These are phyloP conservation scores for Dichetophora obliterata DNA, from an alignment of 2,888 invertebrate species.

Conservation along the genomic window DNA sequence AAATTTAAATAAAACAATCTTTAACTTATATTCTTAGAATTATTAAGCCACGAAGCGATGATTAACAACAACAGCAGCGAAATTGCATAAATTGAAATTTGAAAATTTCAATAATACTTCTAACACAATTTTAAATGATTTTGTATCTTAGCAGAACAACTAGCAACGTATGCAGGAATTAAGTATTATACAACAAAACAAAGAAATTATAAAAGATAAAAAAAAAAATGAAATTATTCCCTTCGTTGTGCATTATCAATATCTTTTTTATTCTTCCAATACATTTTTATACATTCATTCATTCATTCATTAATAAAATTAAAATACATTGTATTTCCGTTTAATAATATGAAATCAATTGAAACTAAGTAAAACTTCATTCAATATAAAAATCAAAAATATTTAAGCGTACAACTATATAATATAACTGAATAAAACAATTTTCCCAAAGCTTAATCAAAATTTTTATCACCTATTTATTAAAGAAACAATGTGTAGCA, in stretches of 20 bases:
- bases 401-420: not conserved
- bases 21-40: constrained; percentile 10
- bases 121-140: not conserved
- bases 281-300: constrained; percentile 20
- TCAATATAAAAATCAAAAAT: constrained; percentile 19
- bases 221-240: not conserved
- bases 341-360: not conserved
- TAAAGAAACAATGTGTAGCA: constrained; percentile 18
- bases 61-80: not conserved
- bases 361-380: not conserved
- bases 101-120: not conserved
- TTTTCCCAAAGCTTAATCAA: constrained; percentile 25
- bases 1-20: constrained; percentile 11
- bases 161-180: not conserved
- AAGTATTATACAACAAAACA: not conserved
- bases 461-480: constrained; percentile 21
- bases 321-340: not conserved
- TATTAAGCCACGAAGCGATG: constrained; percentile 16
- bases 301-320: not conserved
- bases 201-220: not conserved
- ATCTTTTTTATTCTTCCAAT: constrained; percentile 30
- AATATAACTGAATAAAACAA: constrained; percentile 2
- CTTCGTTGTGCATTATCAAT: constrained; percentile 8
- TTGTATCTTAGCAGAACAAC: constrained; percentile 12
- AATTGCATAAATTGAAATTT: constrained; percentile 3